Evolutionary conservation across 2,797 vertebrate genomes (phyloP), one percentile per base, ranked within the genome.

Genomic region (Antrozous pallidus): DNA sequence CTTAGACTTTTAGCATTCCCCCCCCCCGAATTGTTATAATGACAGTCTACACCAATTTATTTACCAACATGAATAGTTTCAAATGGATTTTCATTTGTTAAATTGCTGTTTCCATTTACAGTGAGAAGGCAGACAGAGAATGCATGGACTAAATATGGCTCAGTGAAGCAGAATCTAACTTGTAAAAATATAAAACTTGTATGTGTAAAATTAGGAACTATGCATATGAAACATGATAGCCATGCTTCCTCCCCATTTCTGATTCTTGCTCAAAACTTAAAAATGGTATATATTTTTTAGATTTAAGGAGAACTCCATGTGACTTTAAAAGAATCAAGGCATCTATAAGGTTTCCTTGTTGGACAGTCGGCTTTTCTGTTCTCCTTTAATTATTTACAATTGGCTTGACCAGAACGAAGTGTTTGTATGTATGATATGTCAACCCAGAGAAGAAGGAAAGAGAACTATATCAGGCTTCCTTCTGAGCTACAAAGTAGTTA

Each of bases 321-420:
- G 97, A 93, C 79, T 98, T 98, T 97, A 97, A 98, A 95, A 98
- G 98, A 96, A 92, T 93, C 86, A 84, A 92, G 94, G 95, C 96
- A 98, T 96, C 95, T 87, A 97, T 97, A 97, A 97, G 97, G 96
- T 98, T 97, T 98, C 96, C 97, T 98, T 98, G 98, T 98, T 98
- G 97, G 97, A 98, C 97, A 98, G 97, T 95, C 97, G 98, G 92
- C 95, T 84, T 97, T 97, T 98, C 97, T 98, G 95, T 98, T 98
- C 97, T 97, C 97, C 96, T 98, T 94, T 98, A 98, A 98, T 98
- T 98, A 98, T 98, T 98, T 98, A 98, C 96, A 97, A 97, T 98
- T 98, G 98, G 98, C 97, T 82, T 97, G 98, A 98, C 98, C 98
- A 98, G 98, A 97, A 97, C 97, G 98, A 98, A 98, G 98, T 98